Evolutionary conservation across 2,888 invertebrate species (phyloP).

Genomic region (Parascotia fuliginaria): DNA sequence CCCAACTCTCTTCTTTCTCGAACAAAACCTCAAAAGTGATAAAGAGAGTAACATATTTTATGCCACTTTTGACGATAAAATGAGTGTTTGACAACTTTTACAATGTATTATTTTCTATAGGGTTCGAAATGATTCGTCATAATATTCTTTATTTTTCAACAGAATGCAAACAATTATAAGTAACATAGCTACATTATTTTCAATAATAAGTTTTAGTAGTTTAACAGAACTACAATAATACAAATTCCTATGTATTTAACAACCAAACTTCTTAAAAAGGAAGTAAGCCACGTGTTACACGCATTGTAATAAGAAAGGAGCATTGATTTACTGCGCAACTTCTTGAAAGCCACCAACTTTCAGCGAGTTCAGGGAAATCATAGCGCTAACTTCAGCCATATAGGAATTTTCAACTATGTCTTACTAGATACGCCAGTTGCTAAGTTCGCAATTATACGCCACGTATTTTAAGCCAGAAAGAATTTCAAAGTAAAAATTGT

Average conservation of each 20-base stretch:
- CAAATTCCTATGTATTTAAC: background rate
- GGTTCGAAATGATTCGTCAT: no score
- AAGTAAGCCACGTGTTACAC: conserved; percentile 32
- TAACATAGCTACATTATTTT: no score
- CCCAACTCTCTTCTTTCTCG: no score
- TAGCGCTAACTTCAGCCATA: conserved; percentile 42
- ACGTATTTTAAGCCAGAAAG: conserved; percentile 20
- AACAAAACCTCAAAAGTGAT: no score
- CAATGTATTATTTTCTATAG: no score
- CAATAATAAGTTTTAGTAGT: no score
- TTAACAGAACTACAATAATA: background rate
- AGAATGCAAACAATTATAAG: no score
- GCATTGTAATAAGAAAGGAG: conserved; percentile 37
- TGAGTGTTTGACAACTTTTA: no score
- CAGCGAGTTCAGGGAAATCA: conserved; percentile 40
- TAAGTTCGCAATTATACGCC: conserved; percentile 30
- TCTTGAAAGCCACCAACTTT: conserved; percentile 44
- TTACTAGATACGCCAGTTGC: conserved; percentile 23
- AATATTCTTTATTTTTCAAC: no score
- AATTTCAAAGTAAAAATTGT: conserved; percentile 29
- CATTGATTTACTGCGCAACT: conserved; percentile 51
- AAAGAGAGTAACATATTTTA: no score
- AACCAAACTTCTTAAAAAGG: conserved; percentile 28
- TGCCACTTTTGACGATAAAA: no score
- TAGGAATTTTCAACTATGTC: conserved; percentile 41